These are phyloP conservation scores for Nanger granti DNA, from an alignment of 2,113 vertebrate genomes.

Conservation along the genomic window DNA sequence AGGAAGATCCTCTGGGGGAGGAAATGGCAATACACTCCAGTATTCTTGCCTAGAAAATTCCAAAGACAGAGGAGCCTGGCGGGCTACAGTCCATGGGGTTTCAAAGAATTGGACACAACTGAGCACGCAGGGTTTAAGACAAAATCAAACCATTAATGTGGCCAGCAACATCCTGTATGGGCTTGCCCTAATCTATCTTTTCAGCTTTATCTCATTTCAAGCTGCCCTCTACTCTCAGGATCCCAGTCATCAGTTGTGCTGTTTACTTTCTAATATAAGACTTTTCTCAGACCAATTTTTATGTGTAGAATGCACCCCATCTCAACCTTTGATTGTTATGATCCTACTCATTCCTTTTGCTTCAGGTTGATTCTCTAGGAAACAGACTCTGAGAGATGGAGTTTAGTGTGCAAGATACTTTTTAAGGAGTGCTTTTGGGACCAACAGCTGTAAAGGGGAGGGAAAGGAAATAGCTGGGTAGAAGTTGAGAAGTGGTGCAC, in stretches of 20 bases:
- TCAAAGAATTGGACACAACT: neutral
- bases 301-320: neutral
- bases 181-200: neutral
- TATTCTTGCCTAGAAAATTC: neutral
- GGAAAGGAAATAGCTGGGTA: neutral
- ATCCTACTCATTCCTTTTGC: neutral
- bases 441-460: neutral
- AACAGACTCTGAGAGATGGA: neutral
- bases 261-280: neutral
- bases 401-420: neutral
- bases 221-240: neutral
- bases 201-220: neutral
- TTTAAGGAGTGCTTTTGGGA: neutral
- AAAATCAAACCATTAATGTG: neutral
- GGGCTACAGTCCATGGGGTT: neutral
- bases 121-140: neutral
- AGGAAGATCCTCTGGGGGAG: neutral
- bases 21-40: neutral
- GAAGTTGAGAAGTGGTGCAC: neutral
- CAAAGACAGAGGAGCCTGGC: neutral
- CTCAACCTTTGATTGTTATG: neutral
- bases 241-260: neutral
- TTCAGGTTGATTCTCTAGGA: neutral
- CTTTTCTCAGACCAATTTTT: neutral
- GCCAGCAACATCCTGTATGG: neutral